Percentiles rank a stretch among this genome's conserved stretches.
These are phyloP conservation scores for Sclerodermus sp. DNA, from an alignment of 2,888 invertebrate species.

Conservation along the genomic window DNA sequence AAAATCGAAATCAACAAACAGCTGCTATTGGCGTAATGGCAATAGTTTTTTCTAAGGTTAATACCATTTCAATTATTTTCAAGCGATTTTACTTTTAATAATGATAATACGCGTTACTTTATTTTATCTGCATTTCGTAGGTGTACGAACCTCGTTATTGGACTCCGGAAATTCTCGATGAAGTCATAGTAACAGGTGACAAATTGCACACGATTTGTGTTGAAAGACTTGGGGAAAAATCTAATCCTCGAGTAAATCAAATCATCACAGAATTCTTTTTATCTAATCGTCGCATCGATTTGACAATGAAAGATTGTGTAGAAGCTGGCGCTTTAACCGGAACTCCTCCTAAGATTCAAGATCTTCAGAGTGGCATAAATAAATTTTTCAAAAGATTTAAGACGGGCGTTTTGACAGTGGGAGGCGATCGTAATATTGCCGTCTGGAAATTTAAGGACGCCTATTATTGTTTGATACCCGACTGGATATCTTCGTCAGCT, in stretches of 20 bases:
- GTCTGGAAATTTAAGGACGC: slow-evolving; percentile 38
- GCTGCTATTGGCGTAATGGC: slow-evolving; percentile 43
- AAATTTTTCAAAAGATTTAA: slow-evolving; percentile 36
- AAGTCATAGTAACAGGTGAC: slow-evolving; percentile 43
- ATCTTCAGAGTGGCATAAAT: slow-evolving; percentile 32
- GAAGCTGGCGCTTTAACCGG: slow-evolving; percentile 38
- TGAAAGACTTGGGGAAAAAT: slow-evolving; percentile 27
- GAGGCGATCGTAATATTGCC: slow-evolving; percentile 26
- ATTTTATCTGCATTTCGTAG: not conserved
- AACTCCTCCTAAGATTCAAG: slow-evolving; percentile 30
- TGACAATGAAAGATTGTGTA: slow-evolving; percentile 46
- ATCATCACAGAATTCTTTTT: slow-evolving; percentile 47
- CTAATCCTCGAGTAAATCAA: slow-evolving; percentile 34
- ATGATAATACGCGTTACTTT: not conserved
- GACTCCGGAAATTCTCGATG: slow-evolving; percentile 38
- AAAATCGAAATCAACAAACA: slow-evolving; percentile 33
- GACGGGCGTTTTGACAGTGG: slow-evolving; percentile 36
- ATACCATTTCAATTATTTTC: not conserved
- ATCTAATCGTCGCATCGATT: slow-evolving; percentile 41
- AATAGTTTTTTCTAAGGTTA: slow-evolving; percentile 44
- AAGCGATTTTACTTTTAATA: too few species aligned
- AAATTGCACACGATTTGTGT: slow-evolving; percentile 43
- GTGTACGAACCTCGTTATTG: slow-evolving; percentile 42
- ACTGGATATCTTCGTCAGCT: slow-evolving; percentile 10
- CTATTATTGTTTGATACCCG: slow-evolving; percentile 40